These are phyloP conservation scores for Pomatorhinus ruficollis DNA, from an alignment of 2,113 vertebrate genomes.

Conservation along the genomic window DNA sequence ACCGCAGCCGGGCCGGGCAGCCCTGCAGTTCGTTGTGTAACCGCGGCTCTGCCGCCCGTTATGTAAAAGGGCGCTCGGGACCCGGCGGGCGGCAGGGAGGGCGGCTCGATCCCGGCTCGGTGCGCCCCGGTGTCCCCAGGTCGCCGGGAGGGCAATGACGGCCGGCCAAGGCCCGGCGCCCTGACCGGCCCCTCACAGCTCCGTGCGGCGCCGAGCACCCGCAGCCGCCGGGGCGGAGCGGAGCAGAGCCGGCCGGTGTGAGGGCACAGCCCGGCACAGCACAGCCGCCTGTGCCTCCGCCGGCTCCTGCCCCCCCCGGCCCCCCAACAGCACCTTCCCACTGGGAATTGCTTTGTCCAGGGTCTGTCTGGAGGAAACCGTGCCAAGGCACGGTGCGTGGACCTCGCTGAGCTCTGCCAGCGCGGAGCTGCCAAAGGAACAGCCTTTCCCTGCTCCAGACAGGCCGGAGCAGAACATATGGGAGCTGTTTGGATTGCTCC, in stretches of 20 bases:
- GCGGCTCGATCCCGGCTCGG: not conserved
- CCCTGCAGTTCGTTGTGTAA: not conserved
- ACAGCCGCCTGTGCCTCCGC: not conserved
- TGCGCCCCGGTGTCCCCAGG: not conserved
- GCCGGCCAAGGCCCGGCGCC: not conserved
- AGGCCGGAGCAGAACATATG: not conserved
- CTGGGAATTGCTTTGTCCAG: not conserved
- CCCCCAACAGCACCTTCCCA: accelerated
- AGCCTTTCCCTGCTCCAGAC: not conserved
- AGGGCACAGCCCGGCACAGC: not conserved
- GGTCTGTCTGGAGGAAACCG: not conserved
- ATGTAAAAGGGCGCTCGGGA: not conserved
- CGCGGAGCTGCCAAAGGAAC: not conserved
- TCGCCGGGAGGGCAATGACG: not conserved
- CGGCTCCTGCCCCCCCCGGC: not conserved
- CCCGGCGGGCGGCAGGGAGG: not conserved
- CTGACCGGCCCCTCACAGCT: not conserved
- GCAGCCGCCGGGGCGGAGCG: not conserved
- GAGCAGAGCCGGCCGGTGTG: not conserved
- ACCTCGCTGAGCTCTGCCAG: not conserved
- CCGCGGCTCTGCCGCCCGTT: not conserved
- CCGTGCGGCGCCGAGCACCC: not conserved
- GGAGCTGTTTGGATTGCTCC: not conserved
- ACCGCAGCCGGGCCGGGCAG: not conserved
- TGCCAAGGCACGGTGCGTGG: not conserved